Percentiles rank a stretch among this genome's conserved stretches.
These are phyloP conservation scores for Autographa gamma DNA, from an alignment of 2,888 invertebrate species.

Conservation along the genomic window DNA sequence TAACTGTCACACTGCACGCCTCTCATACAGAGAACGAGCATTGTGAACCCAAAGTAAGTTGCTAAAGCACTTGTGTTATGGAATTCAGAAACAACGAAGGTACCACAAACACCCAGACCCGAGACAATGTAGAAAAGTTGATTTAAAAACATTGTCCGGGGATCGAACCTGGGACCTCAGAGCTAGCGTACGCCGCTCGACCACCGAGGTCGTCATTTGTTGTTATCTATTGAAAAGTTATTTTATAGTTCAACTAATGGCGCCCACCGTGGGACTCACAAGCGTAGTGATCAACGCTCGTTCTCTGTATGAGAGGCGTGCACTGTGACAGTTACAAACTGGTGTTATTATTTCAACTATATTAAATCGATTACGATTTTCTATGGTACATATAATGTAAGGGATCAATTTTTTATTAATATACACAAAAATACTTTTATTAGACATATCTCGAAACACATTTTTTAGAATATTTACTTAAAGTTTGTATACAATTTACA, in stretches of 20 bases:
- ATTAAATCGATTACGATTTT: not conserved
- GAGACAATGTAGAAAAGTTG: no score
- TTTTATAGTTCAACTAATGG: no score
- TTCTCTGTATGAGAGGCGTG: conserved; percentile 1
- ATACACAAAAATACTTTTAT: conserved; percentile 26
- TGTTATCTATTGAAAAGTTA: not conserved
- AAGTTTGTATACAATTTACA: conserved; percentile 36
- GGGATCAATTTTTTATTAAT: conserved; percentile 48
- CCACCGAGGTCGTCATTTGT: not conserved
- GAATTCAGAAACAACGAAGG: no score
- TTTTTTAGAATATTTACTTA: conserved; percentile 39
- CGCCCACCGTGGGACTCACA: not conserved
- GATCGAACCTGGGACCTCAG: no score
- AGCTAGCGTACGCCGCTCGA: no score
- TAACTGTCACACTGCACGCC: not conserved
- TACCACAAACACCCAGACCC: no score
- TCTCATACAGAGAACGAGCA: not conserved
- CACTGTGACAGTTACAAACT: not conserved
- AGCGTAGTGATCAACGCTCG: conserved; percentile 5
- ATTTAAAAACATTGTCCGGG: no score
- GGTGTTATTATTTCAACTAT: not conserved
- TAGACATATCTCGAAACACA: conserved; percentile 23
- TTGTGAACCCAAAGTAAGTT: not conserved
- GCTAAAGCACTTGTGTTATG: no score
- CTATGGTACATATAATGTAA: conserved; percentile 13